Evolutionary conservation across 1,140 invertebrate genomes (phyloP), one percentile per base, ranked within the genome.

Genomic region (Listronotus oregonensis): DNA sequence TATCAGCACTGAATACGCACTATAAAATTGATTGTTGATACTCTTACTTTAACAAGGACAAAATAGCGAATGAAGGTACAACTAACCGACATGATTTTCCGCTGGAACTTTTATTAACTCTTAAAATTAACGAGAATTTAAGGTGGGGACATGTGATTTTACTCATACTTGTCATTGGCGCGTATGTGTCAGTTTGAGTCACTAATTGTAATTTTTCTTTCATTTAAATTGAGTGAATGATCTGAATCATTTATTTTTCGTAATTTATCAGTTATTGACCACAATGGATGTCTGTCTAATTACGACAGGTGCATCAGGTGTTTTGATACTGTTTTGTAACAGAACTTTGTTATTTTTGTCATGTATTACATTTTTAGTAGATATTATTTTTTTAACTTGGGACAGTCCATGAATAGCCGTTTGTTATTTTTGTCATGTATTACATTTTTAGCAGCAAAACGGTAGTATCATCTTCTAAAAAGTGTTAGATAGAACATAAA

Each of bases 91-190:
- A 44, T 49, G 34, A 44, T 50, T 64, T 55, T 55, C 49, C 32
- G 59, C 27, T 52, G 47, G 27, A 52, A 62, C 59, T 52, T 64
- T 56, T 55, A 64, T 64, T 64, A 64, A 64, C 37, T 64, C 37
- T 46, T 18, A 47, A 64, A 55, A 64, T 61, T 61, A 64, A 56
- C 61, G 40, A 46, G 31, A 9, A 8, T 15, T 44, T 21, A 44
- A 37, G 51, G 61, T 64, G 61, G 61, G 61, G 61, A 37, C 18
- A 32, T 8, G 27, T 27, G 21, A 52, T 40, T 52, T 61, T 51
- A 61, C 47, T 51, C 59, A 61, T 51, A 43, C 3, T n/a, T 27
- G 21, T 27, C 21, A 27, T 18, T 5, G 12, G 32, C 31, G 34
- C 32, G 43, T 14, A 34, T 55, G 51, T 12, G 7, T 17, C 31